A percentile compares a stretch with the other conserved stretches of the same genome.
Conservation (phyloP, 2,797 vertebrate species). For the Sternarchorhynchus goeldii region DNA sequence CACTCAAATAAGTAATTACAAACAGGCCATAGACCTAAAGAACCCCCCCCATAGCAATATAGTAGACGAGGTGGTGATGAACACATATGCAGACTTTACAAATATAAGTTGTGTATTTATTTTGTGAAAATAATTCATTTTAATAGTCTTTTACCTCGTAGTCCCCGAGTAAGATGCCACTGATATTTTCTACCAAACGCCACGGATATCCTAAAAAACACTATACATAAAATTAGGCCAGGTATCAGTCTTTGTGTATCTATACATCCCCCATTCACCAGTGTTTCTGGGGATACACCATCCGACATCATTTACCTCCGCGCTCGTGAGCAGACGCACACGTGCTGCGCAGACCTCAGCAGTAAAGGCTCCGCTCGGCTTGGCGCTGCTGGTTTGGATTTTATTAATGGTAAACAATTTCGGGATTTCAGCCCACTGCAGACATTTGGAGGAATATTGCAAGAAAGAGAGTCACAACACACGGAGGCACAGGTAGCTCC, state of each 20-base stretch:
- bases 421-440: conserved; percentile 57
- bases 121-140: not conserved
- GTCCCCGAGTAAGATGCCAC: not conserved
- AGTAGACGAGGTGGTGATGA: no score
- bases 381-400: conserved; percentile 61
- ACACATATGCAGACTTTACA: no score
- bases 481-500: conserved; percentile 51
- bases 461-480: conserved; percentile 9
- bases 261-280: conserved; percentile 15
- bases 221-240: conserved; percentile 20
- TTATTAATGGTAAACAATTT: conserved; percentile 68
- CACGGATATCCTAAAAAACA: conserved; percentile 23
- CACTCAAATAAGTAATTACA: not conserved
- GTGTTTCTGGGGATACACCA: conserved; percentile 39
- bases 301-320: conserved; percentile 47
- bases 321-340: conserved; percentile 63
- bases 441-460: conserved; percentile 51
- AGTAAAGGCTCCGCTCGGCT: conserved; percentile 51
- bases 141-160: not conserved
- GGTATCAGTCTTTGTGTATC: conserved; percentile 26
- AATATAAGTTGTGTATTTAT: no score
- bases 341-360: conserved; percentile 66
- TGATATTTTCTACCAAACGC: conserved; percentile 11
- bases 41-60: no score
- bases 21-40: not conserved